phyloP scores from a whole-genome alignment of 1,140 invertebrate species.

The Muscidifurax raptorellus region DNA sequence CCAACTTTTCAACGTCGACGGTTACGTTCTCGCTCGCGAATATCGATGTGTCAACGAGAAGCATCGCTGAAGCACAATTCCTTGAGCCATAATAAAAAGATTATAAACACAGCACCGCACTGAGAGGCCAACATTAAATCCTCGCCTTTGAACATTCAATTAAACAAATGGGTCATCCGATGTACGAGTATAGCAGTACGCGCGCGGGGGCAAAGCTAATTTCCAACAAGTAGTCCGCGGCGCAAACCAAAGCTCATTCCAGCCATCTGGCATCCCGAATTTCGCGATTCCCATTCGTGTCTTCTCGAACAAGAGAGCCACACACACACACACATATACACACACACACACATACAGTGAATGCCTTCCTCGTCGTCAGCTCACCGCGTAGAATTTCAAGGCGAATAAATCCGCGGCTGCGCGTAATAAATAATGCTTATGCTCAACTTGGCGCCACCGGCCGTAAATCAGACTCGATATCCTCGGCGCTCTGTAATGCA shows the following conservation, averaged over 20 bases:
- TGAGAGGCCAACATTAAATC: neutral
- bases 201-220: neutral
- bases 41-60: neutral
- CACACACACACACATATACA: neutral
- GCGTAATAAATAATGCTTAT: constrained; percentile 47
- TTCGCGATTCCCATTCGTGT: neutral
- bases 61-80: neutral
- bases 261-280: constrained; percentile 24
- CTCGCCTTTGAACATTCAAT: neutral
- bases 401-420: constrained; percentile 32
- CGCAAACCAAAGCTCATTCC: constrained; percentile 29
- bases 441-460: neutral
- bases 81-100: neutral
- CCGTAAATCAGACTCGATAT: constrained; percentile 49
- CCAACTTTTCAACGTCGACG: too few species aligned
- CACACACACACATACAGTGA: neutral
- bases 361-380: neutral
- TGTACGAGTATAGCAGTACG: too few species aligned
- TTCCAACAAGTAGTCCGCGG: neutral
- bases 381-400: constrained; percentile 22
- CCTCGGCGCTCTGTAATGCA: constrained; percentile 20
- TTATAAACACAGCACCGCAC: neutral
- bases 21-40: too few species aligned
- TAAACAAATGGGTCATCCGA: neutral
- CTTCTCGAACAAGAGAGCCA: neutral